phyloP scores from a whole-genome alignment of 30 jellyfish, hydroid and myxozoan genomes.

The Cassiopea andromeda region DNA sequence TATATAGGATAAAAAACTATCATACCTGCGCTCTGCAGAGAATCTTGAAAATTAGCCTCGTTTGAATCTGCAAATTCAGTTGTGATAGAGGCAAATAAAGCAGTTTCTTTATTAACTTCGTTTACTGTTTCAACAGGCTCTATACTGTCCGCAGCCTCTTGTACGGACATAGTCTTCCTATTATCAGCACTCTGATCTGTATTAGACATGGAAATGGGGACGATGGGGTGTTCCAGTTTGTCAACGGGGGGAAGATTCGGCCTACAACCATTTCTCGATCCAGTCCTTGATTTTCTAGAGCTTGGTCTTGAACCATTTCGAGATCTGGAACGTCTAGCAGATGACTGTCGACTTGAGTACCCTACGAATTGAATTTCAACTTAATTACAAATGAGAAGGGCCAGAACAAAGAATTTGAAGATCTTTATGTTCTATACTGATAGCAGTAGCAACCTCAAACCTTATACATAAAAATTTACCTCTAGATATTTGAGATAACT shows the following conservation, averaged over 20 bases:
- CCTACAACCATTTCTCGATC: conserved; percentile 49
- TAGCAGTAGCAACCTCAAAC: no score
- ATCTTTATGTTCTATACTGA: no score
- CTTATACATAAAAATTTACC: no score
- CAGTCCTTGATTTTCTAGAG: conserved; percentile 70
- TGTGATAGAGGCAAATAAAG: background rate
- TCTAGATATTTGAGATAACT: background rate
- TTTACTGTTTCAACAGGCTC: background rate
- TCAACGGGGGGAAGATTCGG: conserved; percentile 66
- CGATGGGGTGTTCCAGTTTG: conserved; percentile 40
- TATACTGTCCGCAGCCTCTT: conserved; percentile 1
- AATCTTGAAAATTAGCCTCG: conserved; percentile 16
- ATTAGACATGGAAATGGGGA: background rate
- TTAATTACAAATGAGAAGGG: background rate
- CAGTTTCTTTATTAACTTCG: conserved; percentile 5
- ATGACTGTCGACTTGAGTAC: conserved; percentile 77
- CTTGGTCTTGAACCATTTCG: conserved; percentile 79
- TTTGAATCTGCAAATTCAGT: conserved; percentile 7
- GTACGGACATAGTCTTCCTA: conserved; percentile 54
- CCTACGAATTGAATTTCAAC: conserved; percentile 15
- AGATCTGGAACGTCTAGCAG: conserved; percentile 64
- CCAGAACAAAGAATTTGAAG: background rate
- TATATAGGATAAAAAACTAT: no score
- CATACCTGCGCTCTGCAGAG: conserved; percentile 53
- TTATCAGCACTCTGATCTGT: background rate